Conservation (phyloP, 2,113 vertebrate species). For the Actenoides lindsayi region DNA sequence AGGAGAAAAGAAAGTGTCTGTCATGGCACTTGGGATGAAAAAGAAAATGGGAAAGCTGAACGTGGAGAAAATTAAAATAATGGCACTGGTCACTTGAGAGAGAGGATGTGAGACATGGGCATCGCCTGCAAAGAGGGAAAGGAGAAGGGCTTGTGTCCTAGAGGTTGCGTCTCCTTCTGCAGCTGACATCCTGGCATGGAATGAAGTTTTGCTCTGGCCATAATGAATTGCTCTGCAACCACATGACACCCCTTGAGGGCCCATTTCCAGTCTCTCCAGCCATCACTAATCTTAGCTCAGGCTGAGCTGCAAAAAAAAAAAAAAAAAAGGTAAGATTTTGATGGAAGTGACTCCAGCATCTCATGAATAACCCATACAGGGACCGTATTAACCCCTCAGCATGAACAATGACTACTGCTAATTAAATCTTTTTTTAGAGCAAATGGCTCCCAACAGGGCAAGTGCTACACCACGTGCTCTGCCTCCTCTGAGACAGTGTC, state of each 20-base stretch:
- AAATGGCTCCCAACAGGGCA: neutral
- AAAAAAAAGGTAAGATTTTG: neutral
- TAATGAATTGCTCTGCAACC: neutral
- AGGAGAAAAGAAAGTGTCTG: neutral
- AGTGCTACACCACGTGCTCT: rapidly evolving
- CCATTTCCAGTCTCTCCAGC: neutral
- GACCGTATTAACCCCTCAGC: neutral
- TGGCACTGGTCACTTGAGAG: neutral
- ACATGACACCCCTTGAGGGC: neutral
- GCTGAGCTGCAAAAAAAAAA: neutral
- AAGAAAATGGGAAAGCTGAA: neutral
- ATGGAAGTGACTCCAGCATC: neutral
- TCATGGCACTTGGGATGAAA: neutral
- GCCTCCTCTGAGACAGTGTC: neutral
- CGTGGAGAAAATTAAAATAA: neutral
- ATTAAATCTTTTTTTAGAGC: neutral
- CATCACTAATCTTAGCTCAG: neutral
- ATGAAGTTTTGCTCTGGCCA: neutral
- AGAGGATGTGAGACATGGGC: neutral
- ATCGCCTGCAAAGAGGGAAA: neutral
- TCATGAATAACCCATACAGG: neutral
- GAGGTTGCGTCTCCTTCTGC: neutral
- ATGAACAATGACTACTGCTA: neutral
- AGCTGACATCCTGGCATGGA: neutral
- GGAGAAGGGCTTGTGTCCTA: rapidly evolving